Conservation (phyloP, 2,888 invertebrate species). For the Hirtodrosophila histrioides region DNA sequence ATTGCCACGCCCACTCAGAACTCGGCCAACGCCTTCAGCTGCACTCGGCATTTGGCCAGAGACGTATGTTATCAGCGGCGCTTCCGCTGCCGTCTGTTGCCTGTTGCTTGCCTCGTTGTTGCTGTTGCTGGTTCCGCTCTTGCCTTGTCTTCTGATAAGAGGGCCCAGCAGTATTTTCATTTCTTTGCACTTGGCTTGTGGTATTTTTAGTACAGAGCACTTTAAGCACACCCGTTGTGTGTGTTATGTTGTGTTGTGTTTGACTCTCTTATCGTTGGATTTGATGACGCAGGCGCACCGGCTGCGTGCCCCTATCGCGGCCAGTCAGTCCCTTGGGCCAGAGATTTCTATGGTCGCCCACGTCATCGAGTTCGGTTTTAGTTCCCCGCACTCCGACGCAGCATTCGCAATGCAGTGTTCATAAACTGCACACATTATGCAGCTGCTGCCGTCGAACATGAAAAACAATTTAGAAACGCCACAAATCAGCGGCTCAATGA, state of each 20-base stretch:
- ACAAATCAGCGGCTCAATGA: conserved; percentile 79
- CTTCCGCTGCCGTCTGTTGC: conserved; percentile 42
- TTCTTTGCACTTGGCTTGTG: conserved; percentile 71
- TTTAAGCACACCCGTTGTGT: conserved; percentile 34
- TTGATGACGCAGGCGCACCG: conserved; percentile 28
- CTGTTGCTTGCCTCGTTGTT: conserved; percentile 16
- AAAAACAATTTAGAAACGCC: conserved; percentile 77
- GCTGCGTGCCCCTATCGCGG: conserved; percentile 24
- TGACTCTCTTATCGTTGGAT: conserved; percentile 36
- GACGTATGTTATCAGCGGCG: conserved; percentile 29
- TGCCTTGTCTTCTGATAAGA: conserved; percentile 58
- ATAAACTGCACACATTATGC: conserved; percentile 74
- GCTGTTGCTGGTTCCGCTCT: conserved; percentile 37
- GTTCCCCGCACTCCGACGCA: conserved; percentile 4
- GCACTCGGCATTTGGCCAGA: conserved; percentile 72
- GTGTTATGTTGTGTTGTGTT: no score
- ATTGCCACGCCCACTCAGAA: conserved; percentile 56
- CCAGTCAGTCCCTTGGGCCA: conserved; percentile 24
- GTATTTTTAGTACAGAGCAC: conserved; percentile 60
- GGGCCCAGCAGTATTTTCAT: conserved; percentile 46
- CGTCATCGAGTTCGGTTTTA: conserved; percentile 26
- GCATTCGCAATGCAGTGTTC: conserved; percentile 47
- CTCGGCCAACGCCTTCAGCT: conserved; percentile 48
- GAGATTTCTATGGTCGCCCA: conserved; percentile 34
- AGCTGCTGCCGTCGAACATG: conserved; percentile 73